These are phyloP conservation scores for Protonibea diacanthus DNA, from an alignment of 2,797 vertebrate species.

Conservation along the genomic window DNA sequence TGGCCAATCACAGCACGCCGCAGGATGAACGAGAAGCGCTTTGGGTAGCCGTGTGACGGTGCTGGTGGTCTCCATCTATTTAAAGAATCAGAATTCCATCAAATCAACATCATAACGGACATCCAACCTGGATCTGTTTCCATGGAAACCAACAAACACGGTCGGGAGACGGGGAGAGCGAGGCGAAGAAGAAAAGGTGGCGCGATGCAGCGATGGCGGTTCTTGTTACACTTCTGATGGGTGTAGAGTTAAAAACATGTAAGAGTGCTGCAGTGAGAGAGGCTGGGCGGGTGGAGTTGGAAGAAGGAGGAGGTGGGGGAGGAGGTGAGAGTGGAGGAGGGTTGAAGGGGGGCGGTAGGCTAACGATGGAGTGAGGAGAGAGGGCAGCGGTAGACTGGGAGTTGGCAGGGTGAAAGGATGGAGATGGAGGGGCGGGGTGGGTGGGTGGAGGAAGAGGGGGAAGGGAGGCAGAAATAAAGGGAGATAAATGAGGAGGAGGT, in stretches of 20 bases:
- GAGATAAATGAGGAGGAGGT: conserved; percentile 51
- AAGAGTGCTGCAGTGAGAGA: conserved; percentile 14
- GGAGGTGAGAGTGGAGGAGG: conserved; percentile 4
- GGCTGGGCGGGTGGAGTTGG: conserved; percentile 16
- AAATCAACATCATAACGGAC: conserved; percentile 43
- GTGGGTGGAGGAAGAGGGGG: conserved; percentile 20
- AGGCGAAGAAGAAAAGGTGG: background rate
- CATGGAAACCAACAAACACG: conserved; percentile 78
- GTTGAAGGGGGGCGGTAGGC: background rate
- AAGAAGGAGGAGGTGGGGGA: background rate
- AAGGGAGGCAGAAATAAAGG: conserved; percentile 28
- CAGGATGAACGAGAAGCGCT: background rate
- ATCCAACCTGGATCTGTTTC: conserved; percentile 73
- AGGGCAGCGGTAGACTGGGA: conserved; percentile 28
- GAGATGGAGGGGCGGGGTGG: conserved; percentile 40
- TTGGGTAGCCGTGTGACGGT: background rate
- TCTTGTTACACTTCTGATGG: conserved; percentile 19
- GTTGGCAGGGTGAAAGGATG: conserved; percentile 21
- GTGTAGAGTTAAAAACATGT: conserved; percentile 24
- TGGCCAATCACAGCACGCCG: background rate
- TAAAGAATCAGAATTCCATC: conserved; percentile 37
- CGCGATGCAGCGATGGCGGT: background rate
- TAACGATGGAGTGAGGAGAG: conserved; percentile 20
- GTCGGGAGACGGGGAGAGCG: background rate
- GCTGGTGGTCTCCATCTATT: background rate